phyloP scores from a whole-genome alignment of 2,888 invertebrate species.

The Zaprionus lineosus region DNA sequence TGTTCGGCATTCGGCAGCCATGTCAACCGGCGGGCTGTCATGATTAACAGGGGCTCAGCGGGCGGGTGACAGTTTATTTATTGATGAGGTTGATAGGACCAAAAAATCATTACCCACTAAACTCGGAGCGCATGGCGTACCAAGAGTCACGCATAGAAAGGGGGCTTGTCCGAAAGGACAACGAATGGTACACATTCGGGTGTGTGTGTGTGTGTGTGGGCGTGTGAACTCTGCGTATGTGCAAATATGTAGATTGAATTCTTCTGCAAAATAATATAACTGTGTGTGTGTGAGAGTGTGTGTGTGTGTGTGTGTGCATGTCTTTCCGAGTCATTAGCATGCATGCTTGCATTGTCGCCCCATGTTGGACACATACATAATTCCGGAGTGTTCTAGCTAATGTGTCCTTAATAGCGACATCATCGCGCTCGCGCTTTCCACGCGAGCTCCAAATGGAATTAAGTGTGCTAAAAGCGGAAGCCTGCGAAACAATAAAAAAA shows the following conservation, averaged over 20 bases:
- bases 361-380: slow-evolving; percentile 52
- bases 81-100: slow-evolving; percentile 3
- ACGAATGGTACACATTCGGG: background rate
- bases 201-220: slow-evolving; percentile 25
- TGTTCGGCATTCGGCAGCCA: background rate
- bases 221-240: no score
- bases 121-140: background rate
- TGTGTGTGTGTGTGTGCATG: background rate
- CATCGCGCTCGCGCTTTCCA: slow-evolving; percentile 55
- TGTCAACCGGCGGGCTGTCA: background rate
- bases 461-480: slow-evolving; percentile 71
- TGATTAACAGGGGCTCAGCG: slow-evolving; percentile 7
- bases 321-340: slow-evolving; percentile 64
- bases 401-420: slow-evolving; percentile 77
- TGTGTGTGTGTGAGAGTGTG: slow-evolving; percentile 8
- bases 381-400: slow-evolving; percentile 69
- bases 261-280: slow-evolving; percentile 52
- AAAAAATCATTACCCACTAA: slow-evolving; percentile 25
- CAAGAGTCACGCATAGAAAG: slow-evolving; percentile 12
- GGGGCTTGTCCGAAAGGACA: background rate
- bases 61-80: slow-evolving; percentile 6
- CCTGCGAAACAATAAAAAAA: slow-evolving; percentile 44
- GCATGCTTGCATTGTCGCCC: slow-evolving; percentile 53
- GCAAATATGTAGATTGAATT: slow-evolving; percentile 49
- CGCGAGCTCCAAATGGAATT: slow-evolving; percentile 62